Percentiles rank a stretch among this genome's conserved stretches.
phyloP scores from a whole-genome alignment of 2,113 vertebrate species.

The Chelonoidis abingdonii region DNA sequence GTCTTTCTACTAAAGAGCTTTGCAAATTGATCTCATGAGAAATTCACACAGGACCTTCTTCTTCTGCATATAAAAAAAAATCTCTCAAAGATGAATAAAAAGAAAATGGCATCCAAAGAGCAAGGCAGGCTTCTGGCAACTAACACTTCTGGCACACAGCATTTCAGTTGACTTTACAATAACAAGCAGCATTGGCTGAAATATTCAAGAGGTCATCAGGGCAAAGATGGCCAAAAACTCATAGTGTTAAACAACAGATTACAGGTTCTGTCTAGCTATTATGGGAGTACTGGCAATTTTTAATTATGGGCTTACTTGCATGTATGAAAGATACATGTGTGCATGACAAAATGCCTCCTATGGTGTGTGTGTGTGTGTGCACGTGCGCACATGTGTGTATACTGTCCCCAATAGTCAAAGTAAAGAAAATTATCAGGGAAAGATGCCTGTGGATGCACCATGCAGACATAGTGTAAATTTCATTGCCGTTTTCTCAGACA shows the following conservation, averaged over 20 bases:
- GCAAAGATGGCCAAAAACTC: not conserved
- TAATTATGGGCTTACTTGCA: not conserved
- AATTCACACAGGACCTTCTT: conserved; percentile 66
- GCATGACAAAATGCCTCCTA: not conserved
- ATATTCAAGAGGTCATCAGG: not conserved
- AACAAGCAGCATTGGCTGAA: not conserved
- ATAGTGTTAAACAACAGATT: conserved; percentile 8
- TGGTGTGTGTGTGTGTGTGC: too few species aligned
- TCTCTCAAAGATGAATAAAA: conserved; percentile 69
- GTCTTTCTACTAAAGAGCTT: conserved; percentile 68
- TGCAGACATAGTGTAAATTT: accelerated
- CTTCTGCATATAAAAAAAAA: conserved; percentile 48
- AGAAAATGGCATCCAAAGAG: conserved; percentile 52
- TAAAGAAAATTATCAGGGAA: not conserved
- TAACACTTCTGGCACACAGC: conserved; percentile 45
- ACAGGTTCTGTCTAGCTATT: not conserved
- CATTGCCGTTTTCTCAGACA: not conserved
- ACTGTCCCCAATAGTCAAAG: not conserved
- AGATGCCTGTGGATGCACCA: not conserved
- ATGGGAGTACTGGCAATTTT: accelerated
- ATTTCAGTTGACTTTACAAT: not conserved
- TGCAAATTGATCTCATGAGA: conserved; percentile 78
- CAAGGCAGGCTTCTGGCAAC: conserved; percentile 35
- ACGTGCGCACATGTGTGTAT: accelerated
- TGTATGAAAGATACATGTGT: not conserved